Evolutionary conservation across 2,888 invertebrate genomes (phyloP).

Genomic region (Leptarthrus brevirostris): DNA sequence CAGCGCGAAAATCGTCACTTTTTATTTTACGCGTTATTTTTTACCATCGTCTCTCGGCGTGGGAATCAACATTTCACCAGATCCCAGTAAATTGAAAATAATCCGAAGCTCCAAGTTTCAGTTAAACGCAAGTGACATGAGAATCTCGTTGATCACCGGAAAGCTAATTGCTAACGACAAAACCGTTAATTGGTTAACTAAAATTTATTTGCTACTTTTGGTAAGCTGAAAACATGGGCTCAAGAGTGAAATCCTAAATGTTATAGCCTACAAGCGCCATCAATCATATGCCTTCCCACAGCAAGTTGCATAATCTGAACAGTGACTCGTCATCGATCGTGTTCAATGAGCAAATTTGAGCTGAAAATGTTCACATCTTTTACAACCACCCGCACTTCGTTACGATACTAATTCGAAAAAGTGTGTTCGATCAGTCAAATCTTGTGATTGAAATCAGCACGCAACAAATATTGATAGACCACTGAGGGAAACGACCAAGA

Average conservation of each 20-base stretch:
- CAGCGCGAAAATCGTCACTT: conserved; percentile 1
- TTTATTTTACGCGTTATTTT: conserved; percentile 3
- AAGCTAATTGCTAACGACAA: conserved; percentile 20
- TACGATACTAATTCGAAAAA: neutral
- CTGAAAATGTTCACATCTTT: conserved; percentile 3
- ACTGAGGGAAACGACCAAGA: neutral
- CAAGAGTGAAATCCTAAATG: neutral
- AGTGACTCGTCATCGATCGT: conserved; percentile 7
- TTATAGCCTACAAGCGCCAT: neutral
- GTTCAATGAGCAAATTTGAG: no score
- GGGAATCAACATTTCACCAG: conserved; percentile 25
- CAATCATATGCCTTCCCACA: conserved; percentile 7
- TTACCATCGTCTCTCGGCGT: neutral
- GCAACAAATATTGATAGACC: neutral
- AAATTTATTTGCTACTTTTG: conserved; percentile 33
- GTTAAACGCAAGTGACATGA: conserved; percentile 9
- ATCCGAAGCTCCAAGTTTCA: neutral
- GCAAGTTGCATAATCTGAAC: conserved; percentile 18
- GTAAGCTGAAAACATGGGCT: neutral
- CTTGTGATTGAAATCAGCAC: conserved; percentile 30
- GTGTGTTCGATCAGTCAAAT: neutral
- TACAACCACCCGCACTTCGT: conserved; percentile 21
- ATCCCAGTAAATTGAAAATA: conserved; percentile 1
- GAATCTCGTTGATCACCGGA: conserved; percentile 35
- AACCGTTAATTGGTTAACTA: conserved; percentile 25